These are phyloP conservation scores for Montipora capricornis DNA, from an alignment of 64 coral and sea anemone genomes.

Conservation along the genomic window DNA sequence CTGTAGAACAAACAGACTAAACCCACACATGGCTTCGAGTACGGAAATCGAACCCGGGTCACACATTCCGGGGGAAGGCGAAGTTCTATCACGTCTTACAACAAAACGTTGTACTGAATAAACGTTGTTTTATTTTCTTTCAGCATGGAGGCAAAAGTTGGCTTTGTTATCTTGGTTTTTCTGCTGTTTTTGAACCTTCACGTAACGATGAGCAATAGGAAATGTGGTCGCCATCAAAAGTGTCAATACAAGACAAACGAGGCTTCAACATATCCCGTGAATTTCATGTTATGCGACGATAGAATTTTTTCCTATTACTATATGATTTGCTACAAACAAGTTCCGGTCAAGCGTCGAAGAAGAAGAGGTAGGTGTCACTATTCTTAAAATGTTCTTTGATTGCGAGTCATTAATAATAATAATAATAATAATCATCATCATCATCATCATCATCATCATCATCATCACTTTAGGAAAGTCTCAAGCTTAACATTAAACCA, in stretches of 20 bases:
- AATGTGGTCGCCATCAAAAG: neutral
- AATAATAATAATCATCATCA: too few species aligned
- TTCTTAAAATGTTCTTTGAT: neutral
- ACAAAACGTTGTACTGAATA: too few species aligned
- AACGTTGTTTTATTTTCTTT: neutral
- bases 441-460: too few species aligned
- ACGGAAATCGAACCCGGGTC: too few species aligned
- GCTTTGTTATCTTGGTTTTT: neutral
- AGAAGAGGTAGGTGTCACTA: conserved; percentile 10
- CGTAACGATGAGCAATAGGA: neutral
- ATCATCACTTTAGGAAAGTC: too few species aligned
- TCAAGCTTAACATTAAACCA: too few species aligned
- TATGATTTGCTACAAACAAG: neutral
- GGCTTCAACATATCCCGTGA: neutral
- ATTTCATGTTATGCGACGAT: neutral
- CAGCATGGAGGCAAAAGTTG: neutral
- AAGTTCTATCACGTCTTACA: too few species aligned
- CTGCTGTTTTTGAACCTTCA: neutral
- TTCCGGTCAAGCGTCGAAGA: neutral
- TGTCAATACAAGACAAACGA: neutral
- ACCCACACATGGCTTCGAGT: too few species aligned
- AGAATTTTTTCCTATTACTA: neutral
- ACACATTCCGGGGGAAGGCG: too few species aligned
- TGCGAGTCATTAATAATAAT: too few species aligned
- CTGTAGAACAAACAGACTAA: too few species aligned